phyloP scores from a whole-genome alignment of 2,888 invertebrate genomes.

The Trichacis sp. region DNA sequence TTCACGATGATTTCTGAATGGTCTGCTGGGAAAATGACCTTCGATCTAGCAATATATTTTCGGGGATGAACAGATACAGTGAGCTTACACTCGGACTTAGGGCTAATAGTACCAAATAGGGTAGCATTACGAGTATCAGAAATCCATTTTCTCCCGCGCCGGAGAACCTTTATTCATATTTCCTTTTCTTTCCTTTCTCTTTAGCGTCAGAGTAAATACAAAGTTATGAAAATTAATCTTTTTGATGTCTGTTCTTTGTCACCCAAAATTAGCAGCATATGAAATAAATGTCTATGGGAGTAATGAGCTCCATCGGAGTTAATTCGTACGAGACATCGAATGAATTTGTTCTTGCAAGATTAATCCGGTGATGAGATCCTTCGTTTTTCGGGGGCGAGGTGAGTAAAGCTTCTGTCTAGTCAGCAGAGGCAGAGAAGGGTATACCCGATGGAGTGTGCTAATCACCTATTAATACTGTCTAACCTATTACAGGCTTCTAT shows the following conservation, averaged over 20 bases:
- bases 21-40: too few relatives aligned
- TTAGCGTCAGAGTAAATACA: not conserved
- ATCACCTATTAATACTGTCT: slow-evolving; percentile 57
- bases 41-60: slow-evolving; percentile 56
- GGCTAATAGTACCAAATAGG: slow-evolving; percentile 66
- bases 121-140: slow-evolving; percentile 64
- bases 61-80: slow-evolving; percentile 21
- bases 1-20: too few relatives aligned
- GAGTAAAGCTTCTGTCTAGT: slow-evolving; percentile 22
- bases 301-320: not conserved
- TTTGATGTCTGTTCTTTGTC: too few relatives aligned
- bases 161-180: slow-evolving; percentile 65
- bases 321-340: not conserved
- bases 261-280: too few relatives aligned
- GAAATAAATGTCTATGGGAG: too few relatives aligned
- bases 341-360: not conserved
- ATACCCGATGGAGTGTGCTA: slow-evolving; percentile 54
- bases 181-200: slow-evolving; percentile 33
- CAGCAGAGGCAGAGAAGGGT: slow-evolving; percentile 48
- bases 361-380: slow-evolving; percentile 9
- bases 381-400: not conserved
- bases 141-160: slow-evolving; percentile 63
- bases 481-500: slow-evolving; percentile 39
- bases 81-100: slow-evolving; percentile 51
- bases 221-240: not conserved